These are phyloP conservation scores for Lytechinus variegatus DNA, from an alignment of 35 echinoderm and acorn worm species.

Conservation along the genomic window DNA sequence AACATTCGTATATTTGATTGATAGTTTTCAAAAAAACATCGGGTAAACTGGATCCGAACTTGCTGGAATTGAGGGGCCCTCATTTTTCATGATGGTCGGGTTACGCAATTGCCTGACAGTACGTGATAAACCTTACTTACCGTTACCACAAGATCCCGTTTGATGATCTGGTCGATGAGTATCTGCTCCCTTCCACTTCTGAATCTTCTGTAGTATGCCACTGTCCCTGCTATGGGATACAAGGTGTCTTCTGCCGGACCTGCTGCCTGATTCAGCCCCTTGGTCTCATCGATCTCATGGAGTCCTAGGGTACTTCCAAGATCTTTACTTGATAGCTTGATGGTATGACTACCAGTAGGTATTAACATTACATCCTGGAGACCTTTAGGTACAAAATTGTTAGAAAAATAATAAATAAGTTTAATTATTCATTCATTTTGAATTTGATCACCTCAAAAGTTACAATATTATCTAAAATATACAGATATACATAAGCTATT, in stretches of 20 bases:
- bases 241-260: not conserved
- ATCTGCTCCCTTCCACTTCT: slow-evolving; percentile 67
- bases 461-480: too few relatives aligned
- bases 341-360: slow-evolving; percentile 57
- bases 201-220: slow-evolving; percentile 44
- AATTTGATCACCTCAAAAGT: too few relatives aligned
- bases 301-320: slow-evolving; percentile 47
- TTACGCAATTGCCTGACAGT: too few relatives aligned
- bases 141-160: slow-evolving; percentile 45
- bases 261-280: slow-evolving; percentile 52
- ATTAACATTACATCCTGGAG: slow-evolving; percentile 46
- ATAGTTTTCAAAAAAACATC: too few relatives aligned
- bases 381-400: not conserved
- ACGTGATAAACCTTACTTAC: slow-evolving; percentile 40
- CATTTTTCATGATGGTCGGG: too few relatives aligned
- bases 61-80: too few relatives aligned
- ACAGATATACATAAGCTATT: too few relatives aligned
- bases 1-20: too few relatives aligned
- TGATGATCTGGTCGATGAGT: slow-evolving; percentile 48
- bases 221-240: slow-evolving; percentile 42
- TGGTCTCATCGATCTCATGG: slow-evolving; percentile 8
- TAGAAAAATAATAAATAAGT: too few relatives aligned
- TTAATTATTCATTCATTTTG: too few relatives aligned
- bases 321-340: slow-evolving; percentile 61
- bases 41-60: too few relatives aligned